Evolutionary conservation across 1,140 invertebrate genomes (phyloP), one percentile per base, ranked within the genome.

Genomic region (Lepidotrigona ventralis): DNA sequence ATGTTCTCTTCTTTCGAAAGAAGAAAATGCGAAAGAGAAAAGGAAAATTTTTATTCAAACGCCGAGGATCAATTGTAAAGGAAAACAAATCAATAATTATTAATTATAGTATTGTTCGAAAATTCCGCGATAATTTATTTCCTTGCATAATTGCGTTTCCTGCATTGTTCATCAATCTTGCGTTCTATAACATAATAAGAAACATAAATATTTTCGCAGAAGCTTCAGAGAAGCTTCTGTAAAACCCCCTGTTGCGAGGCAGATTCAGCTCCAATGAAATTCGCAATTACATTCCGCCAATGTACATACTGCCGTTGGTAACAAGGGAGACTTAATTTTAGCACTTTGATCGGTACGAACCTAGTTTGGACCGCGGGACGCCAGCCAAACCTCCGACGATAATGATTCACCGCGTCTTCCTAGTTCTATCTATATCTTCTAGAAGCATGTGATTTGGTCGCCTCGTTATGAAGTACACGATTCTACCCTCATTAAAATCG

Each of bases 311-410:
- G 68, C 69, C n/a, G 76, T 19, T 64, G 77, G 69, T 85, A 88
- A 88, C 54, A 15, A 64, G 66, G 78, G 54, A 79, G 63, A 23
- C 58, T 86, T 92, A 92, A 91, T 88, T 91, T 92, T 92, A 92
- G 90, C 79, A 79, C 87, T 92, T 93, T 91, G 88, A 93, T 90
- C 89, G 85, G 86, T 71, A 81, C 89, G 82, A 88, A 84, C 92
- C 91, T 92, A 93, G 90, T 92, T 93, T 93, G 92, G 91, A 90
- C 77, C 88, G 83, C 85, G 90, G 89, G 91, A 90, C 81, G 81
- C 68, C 88, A 81, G 90, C 92, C 87, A 92, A 92, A 85, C 71
- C 83, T 91, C 87, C 86, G 87, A 86, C 88, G 86, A 90, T 87
- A 90, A 87, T 92, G 92, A 92, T 90, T 92, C 92, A 92, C 82